phyloP scores from a whole-genome alignment of 1,140 invertebrate genomes.

The Polypedilum pembai region DNA sequence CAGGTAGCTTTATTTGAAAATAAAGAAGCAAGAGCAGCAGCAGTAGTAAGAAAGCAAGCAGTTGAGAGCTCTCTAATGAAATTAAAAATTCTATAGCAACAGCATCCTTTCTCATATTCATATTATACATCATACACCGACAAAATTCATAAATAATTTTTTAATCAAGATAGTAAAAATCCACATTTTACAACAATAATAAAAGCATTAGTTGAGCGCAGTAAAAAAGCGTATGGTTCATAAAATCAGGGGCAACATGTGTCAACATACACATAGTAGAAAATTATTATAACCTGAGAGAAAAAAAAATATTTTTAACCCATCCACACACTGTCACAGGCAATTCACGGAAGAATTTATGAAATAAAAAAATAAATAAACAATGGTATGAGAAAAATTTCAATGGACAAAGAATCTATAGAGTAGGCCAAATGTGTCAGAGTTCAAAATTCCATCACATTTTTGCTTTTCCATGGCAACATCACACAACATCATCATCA shows the following conservation, averaged over 20 bases:
- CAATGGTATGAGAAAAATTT: no score
- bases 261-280: neutral
- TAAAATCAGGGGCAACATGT: neutral
- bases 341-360: neutral
- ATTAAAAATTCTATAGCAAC: no score
- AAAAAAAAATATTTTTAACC: neutral
- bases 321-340: neutral
- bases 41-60: no score
- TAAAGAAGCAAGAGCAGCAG: no score
- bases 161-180: neutral
- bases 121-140: no score
- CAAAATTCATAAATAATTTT: no score
- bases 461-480: neutral
- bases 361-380: no score
- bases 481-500: neutral
- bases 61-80: no score
- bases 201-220: neutral
- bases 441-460: constrained; percentile 18
- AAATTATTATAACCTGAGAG: neutral
- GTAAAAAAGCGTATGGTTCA: no score
- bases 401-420: no score
- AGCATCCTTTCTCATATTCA: no score
- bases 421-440: neutral
- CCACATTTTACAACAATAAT: neutral
- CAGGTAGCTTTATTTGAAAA: no score